Base-by-base conservation (phyloP, 2,888 invertebrate genomes). In the Clostera curtula region DNA sequence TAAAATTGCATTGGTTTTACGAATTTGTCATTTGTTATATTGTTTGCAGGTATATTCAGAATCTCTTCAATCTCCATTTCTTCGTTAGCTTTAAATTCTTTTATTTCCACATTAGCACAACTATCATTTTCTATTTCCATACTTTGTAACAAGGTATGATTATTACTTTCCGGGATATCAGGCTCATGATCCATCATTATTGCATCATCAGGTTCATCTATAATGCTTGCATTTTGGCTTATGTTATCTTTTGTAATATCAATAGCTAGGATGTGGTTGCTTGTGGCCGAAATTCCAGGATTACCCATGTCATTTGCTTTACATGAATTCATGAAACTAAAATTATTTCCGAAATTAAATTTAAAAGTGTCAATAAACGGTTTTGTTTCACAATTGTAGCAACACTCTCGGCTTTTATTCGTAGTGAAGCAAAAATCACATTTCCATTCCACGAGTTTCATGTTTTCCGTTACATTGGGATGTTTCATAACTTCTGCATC, bases 361-460 rank as follows among this genome's bases (percentile, higher is more conserved):
- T 48, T 45, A 1, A 40, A 5, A 7, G 25, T 19, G 3, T 30
- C 14, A 29, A 45, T 27, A 4, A 15, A 13, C 26, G 27, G 40
- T 12, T 44, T 38, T 8, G 44, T 36, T 34, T 57, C 69, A 53
- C 74, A 75, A 33, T 70, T 73, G 4, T 36, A 24, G 27, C 74
- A 74, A 14, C 31, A 37, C 2, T 41, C 27, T 36, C 52, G 61
- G 7, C 61, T 29, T 9, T 11, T 18, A 19, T 61, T 71, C 6
- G 31, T 40, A 2, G 57, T 60, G 3, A 69, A 42, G 28, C 72
- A 75, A 28, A 68, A 32, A 19, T 43, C 33, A 27, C 74, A 71
- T 35, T 59, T 42, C 75, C 73, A 74, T 10, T 3, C 29, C 25
- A 4, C 17, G 10, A 5, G 15, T 17, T 18, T 25, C 26, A 7